A percentile compares a stretch with the other conserved stretches of the same genome.
Conservation (phyloP, 30 jellyfish, hydroid and myxozoan species). For the Turritopsis dohrnii region DNA sequence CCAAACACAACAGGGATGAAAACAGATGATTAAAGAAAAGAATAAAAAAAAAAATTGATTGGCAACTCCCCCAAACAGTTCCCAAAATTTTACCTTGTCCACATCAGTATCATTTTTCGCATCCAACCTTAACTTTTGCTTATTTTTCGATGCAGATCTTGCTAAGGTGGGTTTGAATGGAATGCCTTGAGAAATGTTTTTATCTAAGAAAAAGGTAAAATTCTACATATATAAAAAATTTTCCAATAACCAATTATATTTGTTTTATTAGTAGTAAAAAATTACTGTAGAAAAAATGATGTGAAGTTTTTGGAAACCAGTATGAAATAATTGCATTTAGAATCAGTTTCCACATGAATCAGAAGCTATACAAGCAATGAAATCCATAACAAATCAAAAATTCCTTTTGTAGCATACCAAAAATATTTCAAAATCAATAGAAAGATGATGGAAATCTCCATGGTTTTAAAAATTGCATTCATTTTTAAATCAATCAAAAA, state of each 20-base stretch:
- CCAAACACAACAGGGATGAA: too few species aligned
- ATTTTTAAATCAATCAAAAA: not conserved
- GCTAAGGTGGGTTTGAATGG: slow-evolving; percentile 71
- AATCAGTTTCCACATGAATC: not conserved
- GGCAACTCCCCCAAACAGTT: too few species aligned
- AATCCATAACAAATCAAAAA: not conserved
- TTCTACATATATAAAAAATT: not conserved
- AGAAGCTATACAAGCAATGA: not conserved
- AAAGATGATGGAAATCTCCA: not conserved
- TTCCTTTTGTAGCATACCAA: not conserved
- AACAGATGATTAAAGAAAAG: too few species aligned
- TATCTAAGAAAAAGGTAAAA: not conserved
- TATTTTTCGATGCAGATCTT: slow-evolving; percentile 83
- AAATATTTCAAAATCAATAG: not conserved
- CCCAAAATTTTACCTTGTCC: slow-evolving; percentile 14
- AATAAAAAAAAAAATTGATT: too few species aligned
- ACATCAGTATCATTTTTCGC: not conserved
- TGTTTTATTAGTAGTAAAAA: not conserved
- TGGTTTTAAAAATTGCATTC: not conserved
- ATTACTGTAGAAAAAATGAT: not conserved
- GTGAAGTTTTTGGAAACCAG: not conserved
- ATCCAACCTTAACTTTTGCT: not conserved
- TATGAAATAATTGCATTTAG: not conserved
- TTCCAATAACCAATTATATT: not conserved
- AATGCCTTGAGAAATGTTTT: slow-evolving; percentile 5